Evolutionary conservation across 2,797 vertebrate genomes (phyloP), one percentile per base, ranked within the genome.

Genomic region (Nasua narica): DNA sequence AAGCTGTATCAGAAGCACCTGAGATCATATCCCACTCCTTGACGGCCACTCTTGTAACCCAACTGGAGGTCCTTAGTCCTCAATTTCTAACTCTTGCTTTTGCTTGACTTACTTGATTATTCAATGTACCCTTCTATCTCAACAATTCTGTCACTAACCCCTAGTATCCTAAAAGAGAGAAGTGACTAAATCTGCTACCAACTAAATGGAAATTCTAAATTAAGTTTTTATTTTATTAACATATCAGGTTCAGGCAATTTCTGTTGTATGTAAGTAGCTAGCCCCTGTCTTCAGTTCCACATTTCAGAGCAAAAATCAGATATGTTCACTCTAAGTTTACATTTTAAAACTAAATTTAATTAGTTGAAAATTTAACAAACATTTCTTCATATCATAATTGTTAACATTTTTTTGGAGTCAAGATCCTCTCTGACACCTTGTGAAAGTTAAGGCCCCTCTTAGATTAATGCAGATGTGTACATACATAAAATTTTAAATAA

Each of bases 271-370:
- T 89, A 79, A 88, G 43, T 77, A 95, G 48, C 43, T 77, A 48
- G 16, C 46, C 90, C 48, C 43, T 82, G 37, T 60, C 65, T 85
- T 95, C 19, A 81, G 2, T 90, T 52, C 70, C 54, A 25, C 48
- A 60, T 93, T 95, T 94, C 27, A 76, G 74, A 96, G 19, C 29
- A 82, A 46, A 92, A 90, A 37, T 84, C 35, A 95, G n/a, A 76
- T 78, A 78, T n/a, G 10, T 5, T 82, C 52, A 92, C 82, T 95
- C 85, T 88, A 60, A 56, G 78, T 76, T 78, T 94, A 54, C 25
- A 56, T 88, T 92, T 81, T 76, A 79, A 97, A 92, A 82, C 27
- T 88, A 92, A 87, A 69, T 93, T 72, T 95, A 52, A 92, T 69
- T 94, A 85, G 32, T 90, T 94, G 84, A 67, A 82, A 92, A 58